Evolutionary conservation across 64 coral and sea anemone species (phyloP), one percentile per base, ranked within the genome.

Genomic region (Trachythela sp.): DNA sequence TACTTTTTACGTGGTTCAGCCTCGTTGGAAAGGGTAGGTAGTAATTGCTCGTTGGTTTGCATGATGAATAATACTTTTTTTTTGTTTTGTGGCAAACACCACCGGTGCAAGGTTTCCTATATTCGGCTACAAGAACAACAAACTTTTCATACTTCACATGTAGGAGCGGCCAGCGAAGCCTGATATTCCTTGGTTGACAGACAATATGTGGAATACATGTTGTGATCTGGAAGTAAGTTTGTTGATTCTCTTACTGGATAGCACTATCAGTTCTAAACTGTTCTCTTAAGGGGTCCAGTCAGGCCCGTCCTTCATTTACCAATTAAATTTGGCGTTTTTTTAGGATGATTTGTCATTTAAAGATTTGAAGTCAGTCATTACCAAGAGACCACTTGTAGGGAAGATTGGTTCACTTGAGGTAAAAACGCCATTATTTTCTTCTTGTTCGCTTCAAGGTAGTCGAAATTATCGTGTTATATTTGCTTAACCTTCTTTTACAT

Each of bases 81-180:
- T n/a, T n/a, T n/a, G n/a, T n/a, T n/a, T n/a, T n/a, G n/a, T n/a
- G n/a, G n/a, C n/a, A n/a, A n/a, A n/a, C n/a, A n/a, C n/a, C n/a
- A n/a, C n/a, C n/a, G n/a, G n/a, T n/a, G n/a, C n/a, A n/a, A n/a
- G n/a, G n/a, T n/a, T n/a, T n/a, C n/a, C n/a, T 70, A 15, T 40
- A 13, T 29, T 15, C 17, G 11, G 11, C 42, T 45, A 45, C 42
- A 45, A 45, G 11, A 80, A 35, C 9, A 17, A 80, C 2, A 80
- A 80, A 13, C 8, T 37, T 36, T 1, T 80, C 33, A 80, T 80
- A 37, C 24, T 10, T n/a, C 56, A 20, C 39, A n/a, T 35, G 30
- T 48, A 98, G 95, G 95, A 94, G 87, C 88, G 93, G 48, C 95
- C 95, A 29, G 26, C 95, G 1, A 98, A 98, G 68, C 95, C 95